Base-by-base conservation (phyloP, 2,113 vertebrate genomes). In the Steatornis caripensis region DNA sequence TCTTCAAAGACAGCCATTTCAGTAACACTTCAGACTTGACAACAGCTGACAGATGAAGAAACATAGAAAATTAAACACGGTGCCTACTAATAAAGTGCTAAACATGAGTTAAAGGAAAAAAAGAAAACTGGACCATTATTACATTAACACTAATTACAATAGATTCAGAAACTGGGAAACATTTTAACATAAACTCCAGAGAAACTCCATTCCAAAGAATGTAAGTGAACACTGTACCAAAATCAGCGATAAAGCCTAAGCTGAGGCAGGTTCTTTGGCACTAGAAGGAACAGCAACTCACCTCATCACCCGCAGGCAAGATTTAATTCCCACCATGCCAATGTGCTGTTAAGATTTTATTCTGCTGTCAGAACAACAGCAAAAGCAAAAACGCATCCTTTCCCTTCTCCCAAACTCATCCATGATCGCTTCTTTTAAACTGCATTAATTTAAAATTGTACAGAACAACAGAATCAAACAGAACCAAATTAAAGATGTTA, bases 1-100 rank as follows among this genome's bases (percentile, higher is more conserved):
- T 97, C 95, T 95, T 96, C 82, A 77, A 87, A 91, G 87, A 91
- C 92, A 89, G n/a, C 43, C 81, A 92, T 84, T 83, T 93, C 71
- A 95, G 54, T 75, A 94, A 68, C 32, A 74, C 74, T 89, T 96
- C 75, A 66, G 55, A 79, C 80, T 82, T 88, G 93, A 94, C 94
- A 84, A 95, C 12, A 37, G 48, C 51, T 84, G 81, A 82, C 53
- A 89, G 70, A 85, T 43, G 61, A 91, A 79, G 45, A 90, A 91
- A 78, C 30, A 39, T 14, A 30, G 1, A 2, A 90, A 83, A 90
- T 90, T 68, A 77, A 76, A 61, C 43, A 83, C 34, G 36, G 6
- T 23, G 27, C 24, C 55, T 75, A 58, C 49, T 62, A 82, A 93
- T 43, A 62, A 88, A 87, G 54, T 2, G 1, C 36, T 66, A 75